A percentile compares a stretch with the other conserved stretches of the same genome.
These are phyloP conservation scores for Drymonia ruficornis DNA, from an alignment of 2,888 invertebrate genomes.

Conservation along the genomic window DNA sequence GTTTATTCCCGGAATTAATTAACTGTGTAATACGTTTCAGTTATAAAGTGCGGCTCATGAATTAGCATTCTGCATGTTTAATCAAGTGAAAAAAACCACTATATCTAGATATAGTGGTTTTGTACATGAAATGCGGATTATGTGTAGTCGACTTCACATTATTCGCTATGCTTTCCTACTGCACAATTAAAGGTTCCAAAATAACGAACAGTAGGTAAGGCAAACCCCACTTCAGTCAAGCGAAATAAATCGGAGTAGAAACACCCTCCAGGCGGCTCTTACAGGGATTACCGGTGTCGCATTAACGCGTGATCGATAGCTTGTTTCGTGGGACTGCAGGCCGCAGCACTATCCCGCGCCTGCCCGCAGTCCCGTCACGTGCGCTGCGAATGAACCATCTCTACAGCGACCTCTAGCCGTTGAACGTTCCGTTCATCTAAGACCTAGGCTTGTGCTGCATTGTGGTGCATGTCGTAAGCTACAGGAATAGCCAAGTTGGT, in stretches of 20 bases:
- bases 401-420: conserved; percentile 50
- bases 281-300: conserved; percentile 57
- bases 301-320: conserved; percentile 63
- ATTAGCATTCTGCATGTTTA: background rate
- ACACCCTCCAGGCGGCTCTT: conserved; percentile 39
- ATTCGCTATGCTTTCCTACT: background rate
- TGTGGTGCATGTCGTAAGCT: too few species aligned
- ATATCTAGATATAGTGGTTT: too few species aligned
- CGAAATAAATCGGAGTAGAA: conserved; percentile 35
- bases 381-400: conserved; percentile 62
- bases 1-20: conserved; percentile 21
- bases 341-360: conserved; percentile 47
- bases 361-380: conserved; percentile 61
- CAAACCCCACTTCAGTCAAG: conserved; percentile 23
- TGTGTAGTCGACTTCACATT: background rate
- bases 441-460: background rate
- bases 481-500: too few species aligned
- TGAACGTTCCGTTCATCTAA: conserved; percentile 26
- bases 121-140: too few species aligned
- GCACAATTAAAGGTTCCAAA: conserved; percentile 10
- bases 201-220: conserved; percentile 22
- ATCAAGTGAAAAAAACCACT: too few species aligned
- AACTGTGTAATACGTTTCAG: conserved; percentile 12
- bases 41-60: background rate
- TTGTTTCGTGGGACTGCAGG: conserved; percentile 34